These are phyloP conservation scores for Pogoniulus pusillus DNA, from an alignment of 2,797 vertebrate species.

Conservation along the genomic window DNA sequence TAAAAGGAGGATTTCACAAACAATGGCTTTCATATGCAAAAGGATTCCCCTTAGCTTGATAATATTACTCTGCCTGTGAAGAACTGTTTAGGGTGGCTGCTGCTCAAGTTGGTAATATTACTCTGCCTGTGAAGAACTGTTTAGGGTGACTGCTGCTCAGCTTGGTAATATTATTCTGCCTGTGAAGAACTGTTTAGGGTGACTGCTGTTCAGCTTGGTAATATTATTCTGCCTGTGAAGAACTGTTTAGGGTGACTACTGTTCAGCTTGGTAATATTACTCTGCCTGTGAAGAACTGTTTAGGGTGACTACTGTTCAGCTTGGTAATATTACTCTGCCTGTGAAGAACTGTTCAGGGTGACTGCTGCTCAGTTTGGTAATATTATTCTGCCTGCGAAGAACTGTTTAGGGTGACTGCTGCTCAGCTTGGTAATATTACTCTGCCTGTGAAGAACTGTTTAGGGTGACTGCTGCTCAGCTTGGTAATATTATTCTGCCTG, in stretches of 20 bases:
- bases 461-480: background rate
- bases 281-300: background rate
- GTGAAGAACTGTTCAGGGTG: too few relatives aligned
- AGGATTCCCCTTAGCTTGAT: background rate
- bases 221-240: background rate
- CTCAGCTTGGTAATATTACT: too few relatives aligned
- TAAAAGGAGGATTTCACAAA: background rate
- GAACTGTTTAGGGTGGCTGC: background rate
- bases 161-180: too few relatives aligned
- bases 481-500: too few relatives aligned
- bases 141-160: background rate
- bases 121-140: too few relatives aligned
- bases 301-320: background rate
- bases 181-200: background rate
- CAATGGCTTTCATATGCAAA: rapidly evolving
- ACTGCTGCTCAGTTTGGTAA: too few relatives aligned
- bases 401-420: background rate
- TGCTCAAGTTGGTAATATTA: too few relatives aligned
- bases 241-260: too few relatives aligned
- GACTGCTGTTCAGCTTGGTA: background rate
- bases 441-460: too few relatives aligned
- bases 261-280: background rate
- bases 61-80: background rate
- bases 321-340: background rate
- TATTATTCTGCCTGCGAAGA: background rate